Percentiles rank a stretch among this genome's conserved stretches.
phyloP scores from a whole-genome alignment of 1,140 invertebrate genomes.

The Pseudomyrmex sp. region DNA sequence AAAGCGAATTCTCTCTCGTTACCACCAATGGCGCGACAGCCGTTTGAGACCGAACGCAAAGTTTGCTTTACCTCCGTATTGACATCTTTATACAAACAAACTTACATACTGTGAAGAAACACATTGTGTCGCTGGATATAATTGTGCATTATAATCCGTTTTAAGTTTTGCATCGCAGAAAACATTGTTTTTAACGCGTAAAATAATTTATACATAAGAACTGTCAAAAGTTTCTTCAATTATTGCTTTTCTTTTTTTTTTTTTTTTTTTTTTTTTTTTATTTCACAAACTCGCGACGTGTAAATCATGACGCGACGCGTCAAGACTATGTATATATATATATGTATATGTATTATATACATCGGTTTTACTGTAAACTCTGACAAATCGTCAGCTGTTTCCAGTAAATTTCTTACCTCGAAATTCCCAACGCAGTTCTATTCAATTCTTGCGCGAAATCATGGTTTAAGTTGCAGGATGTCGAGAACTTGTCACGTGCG shows the following conservation, averaged over 20 bases:
- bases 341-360: not conserved
- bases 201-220: no score
- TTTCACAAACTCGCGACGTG: no score
- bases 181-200: no score
- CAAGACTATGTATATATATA: not conserved
- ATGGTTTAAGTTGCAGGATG: not conserved
- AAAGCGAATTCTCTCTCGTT: slow-evolving; percentile 45
- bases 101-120: not conserved
- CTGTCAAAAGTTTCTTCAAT: no score
- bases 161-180: not conserved
- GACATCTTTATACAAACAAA: slow-evolving; percentile 19
- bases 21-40: not conserved
- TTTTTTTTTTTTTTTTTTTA: no score
- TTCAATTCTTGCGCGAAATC: slow-evolving; percentile 9
- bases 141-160: not conserved
- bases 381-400: not conserved
- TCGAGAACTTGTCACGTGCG: not conserved
- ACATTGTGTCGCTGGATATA: no score
- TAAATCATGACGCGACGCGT: no score
- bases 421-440: no score
- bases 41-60: slow-evolving; percentile 25
- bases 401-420: not conserved
- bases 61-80: slow-evolving; percentile 1
- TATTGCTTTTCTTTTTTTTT: no score
- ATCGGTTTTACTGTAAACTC: not conserved